Evolutionary conservation across 92 coral and sea anemone species (phyloP), one percentile per base, ranked within the genome.

Genomic region (Paramuricea clavata): DNA sequence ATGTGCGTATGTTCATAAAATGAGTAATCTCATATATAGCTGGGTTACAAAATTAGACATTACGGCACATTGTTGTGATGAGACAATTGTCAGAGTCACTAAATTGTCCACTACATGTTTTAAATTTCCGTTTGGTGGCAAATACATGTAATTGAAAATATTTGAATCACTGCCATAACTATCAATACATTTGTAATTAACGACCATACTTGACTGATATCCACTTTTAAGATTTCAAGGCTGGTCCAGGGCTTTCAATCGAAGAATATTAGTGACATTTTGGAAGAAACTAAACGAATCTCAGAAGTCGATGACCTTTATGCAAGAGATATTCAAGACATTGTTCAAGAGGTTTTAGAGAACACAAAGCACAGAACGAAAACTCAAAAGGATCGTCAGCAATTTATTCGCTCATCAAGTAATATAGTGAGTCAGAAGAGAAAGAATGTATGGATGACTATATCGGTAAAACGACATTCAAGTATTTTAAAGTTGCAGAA

Each of bases 331-430:
- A 33, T 79, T 0, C 56, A 79, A 35, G 73, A 79, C 39, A 42
- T 79, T 22, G 73, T 79, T n/a, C n/a, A n/a, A 1, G 22, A 59
- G 28, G 39, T 79, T 59, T 69, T 79, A 4, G 84, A 57, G 12
- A 33, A 13, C 28, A 61, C 73, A 0, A 79, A 79, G 23, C 11
- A 35, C 5, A 61, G 33, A 28, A 61, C 57, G 0, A 11, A n/a
- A 41, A 79, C 54, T 15, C 84, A 61, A 41, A 43, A 32, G 15
- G 84, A 79, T 25, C 72, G 84, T 22, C 41, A 60, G 43, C 33
- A 57, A n/a, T 60, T 79, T 36, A 33, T 79, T 47, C 65, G 34
- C 22, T 79, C 84, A 2, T 79, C 84, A 6, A 79, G 84, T 60
- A 79, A 79, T 59, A 61, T 79, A 27, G 56, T 79, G 6, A 67